Evolutionary conservation across 2,797 vertebrate genomes (phyloP).

Genomic region (Chanos chanos): DNA sequence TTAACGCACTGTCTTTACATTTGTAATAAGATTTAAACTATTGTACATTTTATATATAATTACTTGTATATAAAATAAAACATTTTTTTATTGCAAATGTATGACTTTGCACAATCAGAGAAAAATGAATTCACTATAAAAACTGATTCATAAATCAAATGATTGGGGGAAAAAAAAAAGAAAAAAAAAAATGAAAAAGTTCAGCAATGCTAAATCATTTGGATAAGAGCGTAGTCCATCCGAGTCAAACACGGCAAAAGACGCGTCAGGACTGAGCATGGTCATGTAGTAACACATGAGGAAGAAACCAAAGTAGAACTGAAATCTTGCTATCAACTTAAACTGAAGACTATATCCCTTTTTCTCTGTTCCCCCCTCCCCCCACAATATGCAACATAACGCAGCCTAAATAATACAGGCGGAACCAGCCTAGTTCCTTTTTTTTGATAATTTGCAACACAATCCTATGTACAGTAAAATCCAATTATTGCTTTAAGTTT

Average conservation of each 20-base stretch:
- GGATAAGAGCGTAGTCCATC: background rate
- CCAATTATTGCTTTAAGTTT: slow-evolving; percentile 17
- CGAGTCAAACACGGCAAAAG: background rate
- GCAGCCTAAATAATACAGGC: too few relatives aligned
- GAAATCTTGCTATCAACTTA: too few relatives aligned
- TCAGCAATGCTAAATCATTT: background rate
- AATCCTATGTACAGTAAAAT: background rate
- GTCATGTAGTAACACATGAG: too few relatives aligned
- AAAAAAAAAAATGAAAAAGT: slow-evolving; percentile 5
- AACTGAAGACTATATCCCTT: too few relatives aligned
- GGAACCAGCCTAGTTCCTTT: too few relatives aligned
- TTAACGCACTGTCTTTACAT: too few relatives aligned
- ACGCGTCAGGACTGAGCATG: too few relatives aligned
- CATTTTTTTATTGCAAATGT: slow-evolving; percentile 52
- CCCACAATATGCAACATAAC: too few relatives aligned
- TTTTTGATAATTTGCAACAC: too few relatives aligned
- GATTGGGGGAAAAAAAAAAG: slow-evolving; percentile 19
- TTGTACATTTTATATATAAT: slow-evolving; percentile 37
- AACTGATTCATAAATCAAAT: slow-evolving; percentile 26
- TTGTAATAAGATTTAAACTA: slow-evolving; percentile 50
- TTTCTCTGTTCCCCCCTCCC: too few relatives aligned
- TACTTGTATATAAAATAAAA: slow-evolving; percentile 60
- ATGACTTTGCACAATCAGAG: slow-evolving; percentile 39
- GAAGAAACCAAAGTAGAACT: too few relatives aligned
- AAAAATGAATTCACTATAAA: slow-evolving; percentile 24